Evolutionary conservation across 2,888 invertebrate species (phyloP), one percentile per base, ranked within the genome.

Genomic region (Sinelater perroti): DNA sequence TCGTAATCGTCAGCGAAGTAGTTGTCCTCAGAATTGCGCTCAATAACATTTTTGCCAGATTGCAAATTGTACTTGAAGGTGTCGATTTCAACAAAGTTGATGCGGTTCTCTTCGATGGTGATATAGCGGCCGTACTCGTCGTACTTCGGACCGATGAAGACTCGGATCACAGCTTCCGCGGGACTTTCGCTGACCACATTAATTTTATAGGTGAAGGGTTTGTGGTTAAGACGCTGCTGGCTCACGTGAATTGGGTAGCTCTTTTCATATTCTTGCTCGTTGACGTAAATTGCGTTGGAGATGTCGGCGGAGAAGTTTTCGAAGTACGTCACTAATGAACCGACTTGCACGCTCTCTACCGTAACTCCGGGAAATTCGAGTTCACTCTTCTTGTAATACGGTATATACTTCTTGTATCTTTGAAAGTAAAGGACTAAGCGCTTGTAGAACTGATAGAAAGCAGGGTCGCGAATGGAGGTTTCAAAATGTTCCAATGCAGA

Each of bases 91-190:
- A 84, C 82, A 70, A 87, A 87, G 72, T 86, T 83, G 67, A 80
- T 76, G 73, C 83, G 81, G 72, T 82, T 83, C n/a, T 85, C 78
- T 59, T 82, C 79, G 11, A 88, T 70, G 59, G 77, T 75, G 13
- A 85, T 69, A 17, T 78, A 75, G 61, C 80, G 81, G 33, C 81
- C 82, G 38, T 81, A 80, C 62, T 81, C 79, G 69, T 88, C 85
- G 70, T 84, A 85, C 75, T 87, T 89, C 4, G 90, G 90, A 61
- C 87, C 89, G 24, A 89, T 68, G 82, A 86, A 90, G 17, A 88
- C 76, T 65, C 85, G 85, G 52, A 90, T 74, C 7, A 83, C 80
- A 1, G 83, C 87, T 58, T 85, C 81, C 26, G 78, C 78, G 4
- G 80, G 77, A 61, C 83, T 81, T 47, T 87, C 84, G 51, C 88